Percentiles rank a stretch among this genome's conserved stretches.
Evolutionary conservation across 2,888 invertebrate genomes (phyloP).

Genomic region (Melinaea marsaeus): DNA sequence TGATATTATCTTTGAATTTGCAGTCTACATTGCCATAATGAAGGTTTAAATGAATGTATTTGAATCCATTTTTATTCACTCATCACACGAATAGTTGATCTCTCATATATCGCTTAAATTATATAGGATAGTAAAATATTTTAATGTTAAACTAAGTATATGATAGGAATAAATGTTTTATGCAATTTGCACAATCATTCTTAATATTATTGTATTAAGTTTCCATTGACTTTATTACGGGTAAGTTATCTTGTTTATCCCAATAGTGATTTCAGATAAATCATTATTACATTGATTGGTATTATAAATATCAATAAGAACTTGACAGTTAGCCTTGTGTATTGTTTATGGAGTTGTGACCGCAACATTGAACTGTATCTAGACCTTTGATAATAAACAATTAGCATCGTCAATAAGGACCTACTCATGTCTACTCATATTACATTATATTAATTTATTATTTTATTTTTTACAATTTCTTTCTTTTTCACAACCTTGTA

Average conservation of each 20-base stretch:
- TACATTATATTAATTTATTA: neutral
- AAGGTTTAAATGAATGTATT: neutral
- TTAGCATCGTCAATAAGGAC: slow-evolving; percentile 10
- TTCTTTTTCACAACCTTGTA: neutral
- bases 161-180: no score
- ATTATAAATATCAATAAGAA: slow-evolving; percentile 31
- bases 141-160: no score
- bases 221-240: no score
- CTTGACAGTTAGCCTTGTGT: slow-evolving; percentile 39
- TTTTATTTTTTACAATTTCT: slow-evolving; percentile 4
- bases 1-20: slow-evolving; percentile 19
- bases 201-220: no score
- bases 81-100: neutral
- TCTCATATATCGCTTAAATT: no score
- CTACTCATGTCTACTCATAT: slow-evolving; percentile 6
- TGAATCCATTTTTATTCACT: neutral
- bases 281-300: slow-evolving; percentile 15
- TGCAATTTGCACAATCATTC: no score
- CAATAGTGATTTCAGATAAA: slow-evolving; percentile 9
- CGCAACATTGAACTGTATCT: slow-evolving; percentile 47
- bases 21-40: slow-evolving; percentile 1
- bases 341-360: slow-evolving; percentile 39
- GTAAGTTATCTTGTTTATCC: slow-evolving; percentile 9
- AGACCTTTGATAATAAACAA: slow-evolving; percentile 18
- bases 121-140: no score